These are phyloP conservation scores for Drosophila aff. DNA, from an alignment of 1,140 invertebrate genomes.

Conservation along the genomic window DNA sequence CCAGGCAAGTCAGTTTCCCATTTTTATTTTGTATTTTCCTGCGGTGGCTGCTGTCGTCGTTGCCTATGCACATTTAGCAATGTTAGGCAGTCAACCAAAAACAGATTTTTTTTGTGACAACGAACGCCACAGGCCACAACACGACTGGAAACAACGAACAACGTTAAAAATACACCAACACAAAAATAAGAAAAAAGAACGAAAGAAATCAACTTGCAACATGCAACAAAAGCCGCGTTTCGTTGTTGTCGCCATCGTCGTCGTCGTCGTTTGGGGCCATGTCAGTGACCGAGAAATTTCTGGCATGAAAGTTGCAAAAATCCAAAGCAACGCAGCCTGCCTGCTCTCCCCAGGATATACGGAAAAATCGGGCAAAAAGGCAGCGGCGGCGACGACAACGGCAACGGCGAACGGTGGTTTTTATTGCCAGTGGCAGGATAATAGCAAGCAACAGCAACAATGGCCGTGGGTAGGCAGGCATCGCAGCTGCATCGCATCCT, in stretches of 20 bases:
- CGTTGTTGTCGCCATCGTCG: conserved; percentile 37
- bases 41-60: conserved; percentile 44
- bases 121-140: conserved; percentile 61
- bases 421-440: conserved; percentile 75
- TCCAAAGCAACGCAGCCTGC: conserved; percentile 40
- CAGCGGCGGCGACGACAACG: conserved; percentile 24
- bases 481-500: conserved; percentile 44
- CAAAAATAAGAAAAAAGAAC: conserved; percentile 7
- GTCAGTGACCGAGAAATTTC: conserved; percentile 81
- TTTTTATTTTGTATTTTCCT: conserved; percentile 23
- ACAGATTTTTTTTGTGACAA: conserved; percentile 77
- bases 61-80: conserved; percentile 52
- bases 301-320: conserved; percentile 64
- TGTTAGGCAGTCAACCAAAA: conserved; percentile 75
- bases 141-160: conserved; percentile 41
- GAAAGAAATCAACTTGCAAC: conserved; percentile 76
- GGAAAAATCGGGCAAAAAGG: conserved; percentile 4
- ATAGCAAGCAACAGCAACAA: conserved; percentile 50
- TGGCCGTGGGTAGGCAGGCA: conserved; percentile 30
- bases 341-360: conserved; percentile 7
- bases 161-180: conserved; percentile 16
- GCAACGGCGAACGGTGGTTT: conserved; percentile 45
- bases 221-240: conserved; percentile 66
- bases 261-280: conserved; percentile 52
- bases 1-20: conserved; percentile 14